A percentile compares a stretch with the other conserved stretches of the same genome.
Evolutionary conservation across 2,113 vertebrate genomes (phyloP).

Genomic region (Menidia beryllina): DNA sequence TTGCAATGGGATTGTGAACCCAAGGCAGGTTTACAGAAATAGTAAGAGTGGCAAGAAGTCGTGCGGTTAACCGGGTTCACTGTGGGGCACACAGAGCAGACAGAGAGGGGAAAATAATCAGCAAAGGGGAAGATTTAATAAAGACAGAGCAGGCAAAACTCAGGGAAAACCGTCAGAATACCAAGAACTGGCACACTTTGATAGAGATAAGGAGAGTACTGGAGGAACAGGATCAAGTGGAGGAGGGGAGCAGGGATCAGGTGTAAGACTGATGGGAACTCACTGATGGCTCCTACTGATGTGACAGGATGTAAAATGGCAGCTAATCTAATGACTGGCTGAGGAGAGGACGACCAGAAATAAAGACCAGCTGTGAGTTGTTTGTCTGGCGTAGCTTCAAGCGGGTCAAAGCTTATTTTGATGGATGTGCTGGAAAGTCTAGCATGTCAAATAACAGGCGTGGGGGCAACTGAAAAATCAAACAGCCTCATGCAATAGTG

Average conservation of each 20-base stretch:
- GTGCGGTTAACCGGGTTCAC: neutral
- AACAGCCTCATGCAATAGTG: neutral
- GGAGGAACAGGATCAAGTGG: slow-evolving; percentile 26
- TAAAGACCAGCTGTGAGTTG: slow-evolving; percentile 10
- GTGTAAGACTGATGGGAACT: neutral
- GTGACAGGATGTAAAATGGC: slow-evolving; percentile 19
- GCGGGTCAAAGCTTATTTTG: neutral
- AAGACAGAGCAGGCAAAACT: neutral
- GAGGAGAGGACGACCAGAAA: slow-evolving; percentile 8
- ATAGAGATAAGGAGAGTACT: neutral
- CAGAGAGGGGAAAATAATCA: neutral
- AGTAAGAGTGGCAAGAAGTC: neutral
- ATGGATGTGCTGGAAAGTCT: neutral
- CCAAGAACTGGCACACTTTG: neutral
- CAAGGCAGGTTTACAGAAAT: neutral
- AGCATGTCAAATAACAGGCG: neutral
- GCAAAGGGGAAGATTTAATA: neutral
- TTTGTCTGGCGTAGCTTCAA: neutral
- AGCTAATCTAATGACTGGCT: slow-evolving; percentile 36
- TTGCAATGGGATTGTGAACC: neutral
- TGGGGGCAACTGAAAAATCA: neutral
- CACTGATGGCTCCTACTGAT: neutral
- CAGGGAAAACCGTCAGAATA: neutral
- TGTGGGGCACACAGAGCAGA: neutral
- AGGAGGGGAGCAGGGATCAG: neutral